Conservation (phyloP, 2,888 invertebrate genomes). For the Erebia epiphron region DNA sequence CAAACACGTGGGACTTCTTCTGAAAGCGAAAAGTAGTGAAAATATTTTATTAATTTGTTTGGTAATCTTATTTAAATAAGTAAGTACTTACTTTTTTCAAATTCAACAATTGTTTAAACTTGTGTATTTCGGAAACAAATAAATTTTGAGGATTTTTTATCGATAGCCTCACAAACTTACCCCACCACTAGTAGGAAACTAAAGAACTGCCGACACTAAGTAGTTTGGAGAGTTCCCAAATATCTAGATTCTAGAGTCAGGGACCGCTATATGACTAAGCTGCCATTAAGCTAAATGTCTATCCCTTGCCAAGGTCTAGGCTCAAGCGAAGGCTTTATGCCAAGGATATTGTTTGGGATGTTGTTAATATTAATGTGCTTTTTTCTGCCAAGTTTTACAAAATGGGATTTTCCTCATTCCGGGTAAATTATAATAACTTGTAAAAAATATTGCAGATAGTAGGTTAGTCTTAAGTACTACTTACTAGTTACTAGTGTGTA, state of each 20-base stretch:
- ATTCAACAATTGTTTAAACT: no score
- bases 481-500: no score
- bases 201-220: slow-evolving; percentile 6
- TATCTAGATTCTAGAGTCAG: slow-evolving; percentile 19
- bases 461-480: no score
- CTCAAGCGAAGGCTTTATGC: slow-evolving; percentile 3
- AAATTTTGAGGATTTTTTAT: no score
- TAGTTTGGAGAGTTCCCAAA: slow-evolving; percentile 38
- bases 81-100: no score
- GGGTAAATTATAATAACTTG: not conserved
- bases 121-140: no score
- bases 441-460: no score
- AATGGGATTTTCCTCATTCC: not conserved
- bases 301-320: slow-evolving; percentile 17
- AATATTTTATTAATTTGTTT: no score
- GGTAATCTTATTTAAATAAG: no score
- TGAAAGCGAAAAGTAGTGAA: no score
- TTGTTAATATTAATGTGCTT: not conserved
- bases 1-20: no score
- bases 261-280: slow-evolving; percentile 18
- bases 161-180: no score
- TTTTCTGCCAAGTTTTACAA: not conserved
- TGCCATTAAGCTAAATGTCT: slow-evolving; percentile 14
- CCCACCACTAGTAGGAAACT: slow-evolving; percentile 20
- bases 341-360: slow-evolving; percentile 4